Base-by-base conservation (phyloP, 2,797 vertebrate species). In the Lycodopsis pacificus region DNA sequence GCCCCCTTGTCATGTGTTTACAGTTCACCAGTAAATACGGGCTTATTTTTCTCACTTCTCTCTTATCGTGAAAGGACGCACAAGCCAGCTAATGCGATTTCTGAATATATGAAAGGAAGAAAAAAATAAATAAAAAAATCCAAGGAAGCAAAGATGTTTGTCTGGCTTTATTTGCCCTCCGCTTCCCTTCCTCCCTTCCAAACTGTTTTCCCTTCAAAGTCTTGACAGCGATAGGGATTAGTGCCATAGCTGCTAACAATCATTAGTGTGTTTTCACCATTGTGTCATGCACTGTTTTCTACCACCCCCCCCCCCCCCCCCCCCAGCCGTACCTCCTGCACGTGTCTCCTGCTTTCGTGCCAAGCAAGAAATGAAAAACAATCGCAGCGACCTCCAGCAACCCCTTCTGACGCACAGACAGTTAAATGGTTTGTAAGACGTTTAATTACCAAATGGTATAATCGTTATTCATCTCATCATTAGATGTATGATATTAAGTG, bases 391-490 rank as follows among this genome's bases (percentile, higher is more conserved):
- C 96, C 96, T 95, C 95, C 90, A 87, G 95, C 95, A 95, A 96
- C 96, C 96, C 95, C 89, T 96, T 89, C 90, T 95, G 95, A 95
- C 87, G 71, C 94, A 92, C 91, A 96, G 94, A 96, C 95, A 96
- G 94, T 97, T 97, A 97, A 97, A 97, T 97, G 96, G 95, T 96
- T 97, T 97, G 95, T 96, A 97, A 97, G 96, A 97, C 76, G 91
- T 97, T 98, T 99, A 98, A 98, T 98, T 99, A 97, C 95, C 96
- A 97, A 97, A 96, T 96, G 94, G 96, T 96, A 95, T 96, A 96
- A 97, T 97, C 95, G 96, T 97, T 97, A 96, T 96, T 98, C 96
- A 97, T 97, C 96, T 97, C 96, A 96, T 97, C 96, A 97, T 97
- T 97, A 97, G 96, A 96, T 96, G 96, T 96, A 95, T 95, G 97